Evolutionary conservation across 2,888 invertebrate species (phyloP), one percentile per base, ranked within the genome.

Genomic region (Odontothrips loti): DNA sequence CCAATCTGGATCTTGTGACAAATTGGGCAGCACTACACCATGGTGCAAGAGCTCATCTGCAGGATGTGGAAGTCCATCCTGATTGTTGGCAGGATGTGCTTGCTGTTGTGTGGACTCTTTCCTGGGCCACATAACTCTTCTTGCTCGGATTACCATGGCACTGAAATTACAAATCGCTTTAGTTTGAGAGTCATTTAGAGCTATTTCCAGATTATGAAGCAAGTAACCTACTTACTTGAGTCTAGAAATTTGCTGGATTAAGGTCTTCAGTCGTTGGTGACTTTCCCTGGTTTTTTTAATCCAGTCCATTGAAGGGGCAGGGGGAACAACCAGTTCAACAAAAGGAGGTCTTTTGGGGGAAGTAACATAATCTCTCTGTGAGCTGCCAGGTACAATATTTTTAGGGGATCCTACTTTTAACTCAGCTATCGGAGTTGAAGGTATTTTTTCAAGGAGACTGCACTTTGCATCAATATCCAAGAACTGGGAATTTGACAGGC

Each of bases 101-200:
- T 6, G 17, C 20, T 58, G 17, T 58, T 17, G 58, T 11, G 8
- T 10, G 20, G 17, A n/a, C 58, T 68, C n/a, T 6, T 20, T 20
- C 23, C 68, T 75, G n/a, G 68, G 68, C 68, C 68, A 75, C 9
- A 75, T 23, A 12, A 27, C 23, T 75, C 68, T 75, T 75, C 68
- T 75, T 11, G 68, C 68, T 10, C 68, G 68, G 12, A 75, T n/a
- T 1, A 75, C 68, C 68, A 75, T 75, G 12, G 68, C 68, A 27
- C 68, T 75, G 27, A 10, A 75, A 75, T 12, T 27, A 75, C 1
- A 27, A 27, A 27, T 75, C 0, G 23, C 9, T 12, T 12, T 9
- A 75, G 27, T 27, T 75, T 2, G 2, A 75, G 12, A 27, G 27
- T 23, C 23, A 1, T 12, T 75, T 27, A 27, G 8, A 27, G 23